Percentiles rank a stretch among this genome's conserved stretches.
Conservation (phyloP, 1,140 invertebrate genomes). For the Ctenoplectra terminalis region DNA sequence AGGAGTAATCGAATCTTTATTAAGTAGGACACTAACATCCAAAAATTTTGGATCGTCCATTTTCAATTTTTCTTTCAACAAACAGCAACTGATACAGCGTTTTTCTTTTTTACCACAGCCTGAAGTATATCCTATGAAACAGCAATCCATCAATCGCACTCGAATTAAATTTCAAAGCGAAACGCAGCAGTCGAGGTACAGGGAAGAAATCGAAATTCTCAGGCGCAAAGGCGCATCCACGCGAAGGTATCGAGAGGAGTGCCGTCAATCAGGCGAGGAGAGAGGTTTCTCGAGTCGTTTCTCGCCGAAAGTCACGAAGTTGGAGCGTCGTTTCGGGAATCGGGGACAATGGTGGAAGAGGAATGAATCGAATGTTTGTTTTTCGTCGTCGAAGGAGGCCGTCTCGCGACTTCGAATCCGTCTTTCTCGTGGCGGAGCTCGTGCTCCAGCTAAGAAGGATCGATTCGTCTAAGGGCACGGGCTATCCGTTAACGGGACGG, state of each 20-base stretch:
- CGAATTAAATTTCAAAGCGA: not conserved
- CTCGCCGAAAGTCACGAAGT: slow-evolving; percentile 3
- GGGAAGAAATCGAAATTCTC: slow-evolving; percentile 23
- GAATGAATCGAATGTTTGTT: slow-evolving; percentile 62
- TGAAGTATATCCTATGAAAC: no score
- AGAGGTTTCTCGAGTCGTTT: slow-evolving; percentile 8
- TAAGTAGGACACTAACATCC: no score
- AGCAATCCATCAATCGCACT: not conserved
- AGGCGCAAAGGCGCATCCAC: not conserved
- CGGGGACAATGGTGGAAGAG: slow-evolving; percentile 14
- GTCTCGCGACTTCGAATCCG: slow-evolving; percentile 1
- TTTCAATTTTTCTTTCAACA: no score
- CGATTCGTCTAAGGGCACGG: slow-evolving; percentile 75
- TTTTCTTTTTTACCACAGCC: no score
- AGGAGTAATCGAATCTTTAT: no score
- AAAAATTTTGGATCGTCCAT: no score
- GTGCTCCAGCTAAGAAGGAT: slow-evolving; percentile 71
- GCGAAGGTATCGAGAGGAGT: not conserved
- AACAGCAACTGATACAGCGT: no score
- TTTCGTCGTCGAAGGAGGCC: slow-evolving; percentile 41
- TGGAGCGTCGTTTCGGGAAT: not conserved
- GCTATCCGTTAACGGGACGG: slow-evolving; percentile 78
- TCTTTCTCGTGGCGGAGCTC: slow-evolving; percentile 29
- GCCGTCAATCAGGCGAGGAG: slow-evolving; percentile 8
- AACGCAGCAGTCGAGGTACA: not conserved